phyloP scores from a whole-genome alignment of 2,797 vertebrate genomes.

The Neomorphus geoffroyi region DNA sequence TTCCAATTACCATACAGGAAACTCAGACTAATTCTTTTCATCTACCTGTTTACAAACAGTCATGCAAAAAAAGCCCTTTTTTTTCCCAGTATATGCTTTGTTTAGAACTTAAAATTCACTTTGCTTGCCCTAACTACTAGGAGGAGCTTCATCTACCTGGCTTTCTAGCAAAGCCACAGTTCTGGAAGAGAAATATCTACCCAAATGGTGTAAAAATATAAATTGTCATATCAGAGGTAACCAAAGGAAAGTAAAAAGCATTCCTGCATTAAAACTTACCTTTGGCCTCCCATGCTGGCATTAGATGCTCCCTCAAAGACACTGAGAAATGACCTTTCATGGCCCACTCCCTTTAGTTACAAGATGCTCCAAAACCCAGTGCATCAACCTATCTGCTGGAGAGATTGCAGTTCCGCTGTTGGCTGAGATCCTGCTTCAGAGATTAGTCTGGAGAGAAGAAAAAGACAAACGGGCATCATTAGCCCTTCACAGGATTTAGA shows the following conservation, averaged over 20 bases:
- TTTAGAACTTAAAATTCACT: not conserved
- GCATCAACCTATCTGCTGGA: not conserved
- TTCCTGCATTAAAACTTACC: not conserved
- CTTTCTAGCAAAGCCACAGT: not conserved
- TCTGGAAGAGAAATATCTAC: not conserved
- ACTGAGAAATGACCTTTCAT: fast-evolving
- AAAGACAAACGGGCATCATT: not conserved
- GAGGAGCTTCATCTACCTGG: not conserved
- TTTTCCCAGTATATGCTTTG: not conserved
- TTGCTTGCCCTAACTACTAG: not conserved
- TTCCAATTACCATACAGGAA: not conserved
- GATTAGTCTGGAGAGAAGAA: not conserved
- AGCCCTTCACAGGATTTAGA: not conserved
- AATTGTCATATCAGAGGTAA: not conserved
- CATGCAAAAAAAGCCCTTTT: fast-evolving
- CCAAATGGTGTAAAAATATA: not conserved
- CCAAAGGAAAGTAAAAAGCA: not conserved
- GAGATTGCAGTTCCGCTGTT: not conserved
- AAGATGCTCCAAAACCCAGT: not conserved
- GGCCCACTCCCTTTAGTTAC: not conserved
- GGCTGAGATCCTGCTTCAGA: not conserved
- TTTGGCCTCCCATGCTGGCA: not conserved
- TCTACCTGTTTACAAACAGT: not conserved
- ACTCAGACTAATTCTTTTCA: not conserved
- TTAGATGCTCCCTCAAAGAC: fast-evolving